phyloP scores from a whole-genome alignment of 2,113 vertebrate species.

The Proteles cristata region DNA sequence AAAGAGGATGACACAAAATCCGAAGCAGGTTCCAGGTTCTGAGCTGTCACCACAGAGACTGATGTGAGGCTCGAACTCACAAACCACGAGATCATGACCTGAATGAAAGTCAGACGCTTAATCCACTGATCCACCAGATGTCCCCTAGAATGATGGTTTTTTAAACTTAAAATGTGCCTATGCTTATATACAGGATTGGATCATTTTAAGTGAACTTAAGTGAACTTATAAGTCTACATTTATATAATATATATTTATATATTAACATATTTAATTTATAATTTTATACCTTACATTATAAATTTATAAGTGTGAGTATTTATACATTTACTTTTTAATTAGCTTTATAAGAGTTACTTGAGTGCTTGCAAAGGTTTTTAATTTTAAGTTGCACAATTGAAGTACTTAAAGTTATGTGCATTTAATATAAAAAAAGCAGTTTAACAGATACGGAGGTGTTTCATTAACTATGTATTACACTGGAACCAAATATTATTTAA shows the following conservation, averaged over 20 bases:
- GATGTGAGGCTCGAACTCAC: too few species aligned
- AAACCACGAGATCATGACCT: too few species aligned
- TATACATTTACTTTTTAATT: background rate
- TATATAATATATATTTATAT: background rate
- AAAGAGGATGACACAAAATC: too few species aligned
- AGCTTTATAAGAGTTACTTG: background rate
- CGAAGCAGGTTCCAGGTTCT: too few species aligned
- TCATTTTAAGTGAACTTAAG: background rate
- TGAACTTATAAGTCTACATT: background rate
- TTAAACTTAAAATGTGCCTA: conserved; percentile 33
- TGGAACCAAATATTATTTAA: conserved; percentile 15
- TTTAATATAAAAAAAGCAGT: background rate
- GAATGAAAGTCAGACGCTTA: too few species aligned
- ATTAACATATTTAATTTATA: too few species aligned
- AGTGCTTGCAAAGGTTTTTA: background rate
- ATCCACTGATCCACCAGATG: too few species aligned
- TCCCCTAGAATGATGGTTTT: background rate
- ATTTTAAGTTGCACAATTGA: background rate
- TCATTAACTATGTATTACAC: conserved; percentile 19
- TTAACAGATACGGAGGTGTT: conserved; percentile 14
- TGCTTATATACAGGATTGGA: background rate
- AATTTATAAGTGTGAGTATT: background rate
- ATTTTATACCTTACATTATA: background rate
- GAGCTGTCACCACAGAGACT: too few species aligned
- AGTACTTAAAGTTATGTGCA: background rate